Conservation (phyloP, 53 echinoderm and acorn worm genomes). For the Holothuria scabra region DNA sequence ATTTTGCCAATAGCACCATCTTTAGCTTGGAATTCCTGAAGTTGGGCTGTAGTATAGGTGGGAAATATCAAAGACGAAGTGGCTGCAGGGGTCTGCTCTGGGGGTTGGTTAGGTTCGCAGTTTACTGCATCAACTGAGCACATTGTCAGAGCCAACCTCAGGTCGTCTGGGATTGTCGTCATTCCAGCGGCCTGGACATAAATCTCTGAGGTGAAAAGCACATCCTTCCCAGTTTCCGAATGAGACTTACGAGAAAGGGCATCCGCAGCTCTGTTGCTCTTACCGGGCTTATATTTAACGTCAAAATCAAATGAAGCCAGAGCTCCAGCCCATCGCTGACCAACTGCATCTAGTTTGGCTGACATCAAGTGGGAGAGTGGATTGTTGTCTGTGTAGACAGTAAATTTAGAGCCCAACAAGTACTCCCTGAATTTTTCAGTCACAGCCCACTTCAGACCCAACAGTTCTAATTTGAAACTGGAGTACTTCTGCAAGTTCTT, state of each 20-base stretch:
- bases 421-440: constrained; percentile 36
- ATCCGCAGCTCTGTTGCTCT: constrained; percentile 41
- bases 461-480: constrained; percentile 50
- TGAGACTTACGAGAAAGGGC: constrained; percentile 27
- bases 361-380: constrained; percentile 50
- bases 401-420: constrained; percentile 1
- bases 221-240: neutral
- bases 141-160: neutral
- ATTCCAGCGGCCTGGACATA: constrained; percentile 17
- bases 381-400: constrained; percentile 28
- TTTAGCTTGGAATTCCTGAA: constrained; percentile 28
- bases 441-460: constrained; percentile 37
- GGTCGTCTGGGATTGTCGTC: neutral
- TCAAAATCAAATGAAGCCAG: constrained; percentile 49
- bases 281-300: constrained; percentile 46
- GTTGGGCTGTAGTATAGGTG: constrained; percentile 21
- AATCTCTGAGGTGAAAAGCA: neutral
- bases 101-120: neutral
- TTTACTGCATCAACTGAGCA: no score
- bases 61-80: constrained; percentile 29
- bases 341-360: constrained; percentile 50
- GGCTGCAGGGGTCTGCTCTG: no score
- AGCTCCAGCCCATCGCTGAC: constrained; percentile 41
- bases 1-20: constrained; percentile 39
- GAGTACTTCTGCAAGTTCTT: constrained; percentile 56